Evolutionary conservation across 2,797 vertebrate genomes (phyloP).

Genomic region (Cyclopterus lumpus): DNA sequence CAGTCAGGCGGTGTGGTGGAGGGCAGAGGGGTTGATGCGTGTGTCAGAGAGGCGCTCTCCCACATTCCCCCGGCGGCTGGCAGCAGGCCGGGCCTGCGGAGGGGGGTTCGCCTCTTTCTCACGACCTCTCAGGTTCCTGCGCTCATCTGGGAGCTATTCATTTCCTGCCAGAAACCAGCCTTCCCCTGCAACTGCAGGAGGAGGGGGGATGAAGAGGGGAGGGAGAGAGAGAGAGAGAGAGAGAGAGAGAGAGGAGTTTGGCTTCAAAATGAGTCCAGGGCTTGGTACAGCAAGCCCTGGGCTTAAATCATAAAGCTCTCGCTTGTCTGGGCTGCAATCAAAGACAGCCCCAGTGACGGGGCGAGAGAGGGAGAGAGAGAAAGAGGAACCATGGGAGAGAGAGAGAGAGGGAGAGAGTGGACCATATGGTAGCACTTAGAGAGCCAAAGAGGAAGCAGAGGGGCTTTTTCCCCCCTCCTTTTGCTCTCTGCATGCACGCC

Average conservation of each 20-base stretch:
- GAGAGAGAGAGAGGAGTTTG: constrained; percentile 80
- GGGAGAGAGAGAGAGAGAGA: constrained; percentile 67
- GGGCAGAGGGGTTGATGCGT: constrained; percentile 88
- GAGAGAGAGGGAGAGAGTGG: constrained; percentile 58
- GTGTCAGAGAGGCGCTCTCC: constrained; percentile 90
- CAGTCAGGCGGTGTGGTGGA: constrained; percentile 82
- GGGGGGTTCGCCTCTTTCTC: constrained; percentile 96
- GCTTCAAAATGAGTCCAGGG: constrained; percentile 89
- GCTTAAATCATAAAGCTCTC: constrained; percentile 91
- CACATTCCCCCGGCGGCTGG: constrained; percentile 91
- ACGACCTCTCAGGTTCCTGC: constrained; percentile 98
- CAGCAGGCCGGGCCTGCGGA: constrained; percentile 88
- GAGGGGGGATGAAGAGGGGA: constrained; percentile 58
- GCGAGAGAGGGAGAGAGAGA: constrained; percentile 71
- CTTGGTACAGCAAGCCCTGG: constrained; percentile 90
- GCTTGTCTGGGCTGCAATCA: constrained; percentile 90
- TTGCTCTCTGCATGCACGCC: constrained; percentile 78
- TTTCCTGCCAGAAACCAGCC: constrained; percentile 98
- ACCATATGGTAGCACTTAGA: constrained; percentile 96
- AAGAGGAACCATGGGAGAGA: constrained; percentile 56
- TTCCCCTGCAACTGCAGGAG: constrained; percentile 88
- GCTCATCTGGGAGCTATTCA: constrained; percentile 99
- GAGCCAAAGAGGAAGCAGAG: constrained; percentile 89
- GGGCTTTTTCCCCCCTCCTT: constrained; percentile 72
- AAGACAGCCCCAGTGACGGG: constrained; percentile 82